Conservation (phyloP, 30 jellyfish, hydroid and myxozoan genomes). For the Turritopsis dohrnii region DNA sequence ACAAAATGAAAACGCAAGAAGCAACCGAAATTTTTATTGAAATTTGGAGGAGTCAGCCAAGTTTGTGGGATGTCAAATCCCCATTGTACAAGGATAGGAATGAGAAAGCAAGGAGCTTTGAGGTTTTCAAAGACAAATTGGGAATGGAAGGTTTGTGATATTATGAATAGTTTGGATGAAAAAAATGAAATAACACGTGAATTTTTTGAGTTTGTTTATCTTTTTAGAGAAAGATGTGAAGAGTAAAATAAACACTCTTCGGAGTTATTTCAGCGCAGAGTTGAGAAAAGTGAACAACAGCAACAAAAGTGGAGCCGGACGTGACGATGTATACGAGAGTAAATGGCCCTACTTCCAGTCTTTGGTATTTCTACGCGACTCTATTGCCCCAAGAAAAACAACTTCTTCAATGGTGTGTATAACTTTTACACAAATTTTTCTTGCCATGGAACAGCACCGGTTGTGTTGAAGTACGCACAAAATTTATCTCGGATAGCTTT, state of each 20-base stretch:
- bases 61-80: constrained; percentile 34
- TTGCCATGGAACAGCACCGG: constrained; percentile 27
- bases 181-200: constrained; percentile 1
- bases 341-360: constrained; percentile 44
- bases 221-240: constrained; percentile 33
- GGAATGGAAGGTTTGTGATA: constrained; percentile 20
- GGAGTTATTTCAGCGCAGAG: constrained; percentile 30
- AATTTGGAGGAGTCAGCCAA: constrained; percentile 1
- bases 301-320: constrained; percentile 38
- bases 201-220: not conserved
- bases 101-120: constrained; percentile 24
- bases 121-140: not conserved
- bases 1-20: constrained; percentile 12
- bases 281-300: constrained; percentile 21
- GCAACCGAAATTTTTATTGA: not conserved
- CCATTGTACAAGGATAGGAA: constrained; percentile 26
- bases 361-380: constrained; percentile 34
- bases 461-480: constrained; percentile 20
- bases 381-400: constrained; percentile 21
- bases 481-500: not conserved
- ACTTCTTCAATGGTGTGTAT: constrained; percentile 34
- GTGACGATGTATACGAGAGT: constrained; percentile 36
- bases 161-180: not conserved
- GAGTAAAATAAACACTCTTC: constrained; percentile 36
- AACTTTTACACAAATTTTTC: constrained; percentile 9